These are phyloP conservation scores for Lepidurus couesii DNA, from an alignment of 1,140 invertebrate species.

Conservation along the genomic window DNA sequence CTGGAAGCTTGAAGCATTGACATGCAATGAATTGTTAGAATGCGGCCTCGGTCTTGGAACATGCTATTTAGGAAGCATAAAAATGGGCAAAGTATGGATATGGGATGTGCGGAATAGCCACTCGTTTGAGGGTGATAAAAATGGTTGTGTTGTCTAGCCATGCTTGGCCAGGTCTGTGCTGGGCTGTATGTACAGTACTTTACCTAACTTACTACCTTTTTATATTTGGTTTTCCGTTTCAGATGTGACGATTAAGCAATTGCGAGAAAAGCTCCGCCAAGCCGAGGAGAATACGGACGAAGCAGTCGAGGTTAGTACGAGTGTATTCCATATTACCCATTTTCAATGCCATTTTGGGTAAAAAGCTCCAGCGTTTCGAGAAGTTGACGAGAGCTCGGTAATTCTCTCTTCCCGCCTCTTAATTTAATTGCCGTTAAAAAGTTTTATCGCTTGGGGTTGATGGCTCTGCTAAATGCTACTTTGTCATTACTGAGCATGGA, in stretches of 20 bases:
- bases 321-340: not conserved
- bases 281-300: slow-evolving; percentile 47
- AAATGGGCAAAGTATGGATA: slow-evolving; percentile 22
- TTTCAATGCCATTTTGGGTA: not conserved
- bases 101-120: slow-evolving; percentile 15
- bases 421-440: slow-evolving; percentile 20
- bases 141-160: not conserved
- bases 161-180: not conserved
- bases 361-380: not conserved
- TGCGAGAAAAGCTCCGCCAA: slow-evolving; percentile 48
- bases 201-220: slow-evolving; percentile 11
- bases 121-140: slow-evolving; percentile 2
- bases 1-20: not conserved
- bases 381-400: not conserved
- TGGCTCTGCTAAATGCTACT: slow-evolving; percentile 10
- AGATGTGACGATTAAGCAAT: slow-evolving; percentile 51
- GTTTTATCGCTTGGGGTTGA: not conserved
- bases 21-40: not conserved
- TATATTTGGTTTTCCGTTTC: slow-evolving; percentile 37
- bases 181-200: not conserved
- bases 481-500: not conserved
- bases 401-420: not conserved
- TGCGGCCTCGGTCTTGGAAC: not conserved
- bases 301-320: slow-evolving; percentile 43
- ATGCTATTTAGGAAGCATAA: slow-evolving; percentile 10